phyloP scores from a whole-genome alignment of 2,888 invertebrate species.

The Drosophila siamana region DNA sequence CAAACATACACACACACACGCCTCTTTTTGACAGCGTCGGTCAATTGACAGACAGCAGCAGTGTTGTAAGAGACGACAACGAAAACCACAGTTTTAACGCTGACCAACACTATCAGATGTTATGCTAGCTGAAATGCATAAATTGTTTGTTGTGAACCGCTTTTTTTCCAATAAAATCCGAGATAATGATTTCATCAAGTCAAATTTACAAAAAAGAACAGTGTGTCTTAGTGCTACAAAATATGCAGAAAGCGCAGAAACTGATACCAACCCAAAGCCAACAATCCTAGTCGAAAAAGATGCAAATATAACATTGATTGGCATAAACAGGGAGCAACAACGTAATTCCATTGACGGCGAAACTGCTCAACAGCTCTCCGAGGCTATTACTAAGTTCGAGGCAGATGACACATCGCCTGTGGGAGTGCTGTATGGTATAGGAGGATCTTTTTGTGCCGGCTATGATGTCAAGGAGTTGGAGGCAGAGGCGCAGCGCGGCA shows the following conservation, averaged over 20 bases:
- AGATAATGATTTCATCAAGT: constrained; percentile 13
- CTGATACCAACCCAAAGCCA: constrained; percentile 32
- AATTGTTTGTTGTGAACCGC: constrained; percentile 41
- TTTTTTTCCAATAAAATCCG: constrained; percentile 23
- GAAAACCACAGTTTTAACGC: constrained; percentile 38
- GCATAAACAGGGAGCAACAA: constrained; percentile 92
- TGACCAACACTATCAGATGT: constrained; percentile 50
- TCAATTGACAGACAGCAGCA: constrained; percentile 41
- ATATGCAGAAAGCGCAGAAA: constrained; percentile 7
- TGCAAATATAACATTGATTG: constrained; percentile 91
- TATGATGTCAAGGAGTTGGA: constrained; percentile 92
- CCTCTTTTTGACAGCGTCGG: constrained; percentile 63
- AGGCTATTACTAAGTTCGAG: constrained; percentile 92
- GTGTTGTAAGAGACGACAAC: constrained; percentile 43
- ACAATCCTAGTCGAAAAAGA: constrained; percentile 87
- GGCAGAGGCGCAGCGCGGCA: constrained; percentile 67
- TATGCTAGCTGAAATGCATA: constrained; percentile 54
- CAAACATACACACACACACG: constrained; percentile 60
- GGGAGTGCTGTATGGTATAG: constrained; percentile 94
- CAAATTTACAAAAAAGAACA: constrained; percentile 8
- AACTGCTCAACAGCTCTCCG: constrained; percentile 89
- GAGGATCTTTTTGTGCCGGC: constrained; percentile 97
- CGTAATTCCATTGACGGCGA: constrained; percentile 92
- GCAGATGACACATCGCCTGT: constrained; percentile 89
- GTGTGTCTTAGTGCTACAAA: constrained; percentile 24